A percentile compares a stretch with the other conserved stretches of the same genome.
phyloP scores from a whole-genome alignment of 2,113 vertebrate genomes.

The Cyanoderma ruficeps region DNA sequence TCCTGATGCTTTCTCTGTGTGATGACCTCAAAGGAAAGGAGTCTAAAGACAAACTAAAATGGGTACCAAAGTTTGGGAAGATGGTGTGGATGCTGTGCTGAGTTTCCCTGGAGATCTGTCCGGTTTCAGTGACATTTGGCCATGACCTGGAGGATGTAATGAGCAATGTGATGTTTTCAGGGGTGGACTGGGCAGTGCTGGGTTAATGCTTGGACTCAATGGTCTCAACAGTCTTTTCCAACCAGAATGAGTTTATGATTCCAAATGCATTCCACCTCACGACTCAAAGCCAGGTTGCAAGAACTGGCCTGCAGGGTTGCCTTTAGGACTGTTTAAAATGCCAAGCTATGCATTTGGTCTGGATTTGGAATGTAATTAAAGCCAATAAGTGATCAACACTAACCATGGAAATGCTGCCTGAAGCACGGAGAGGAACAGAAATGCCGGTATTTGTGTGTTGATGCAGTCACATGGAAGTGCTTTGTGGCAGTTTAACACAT shows the following conservation, averaged over 20 bases:
- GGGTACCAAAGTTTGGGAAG: neutral
- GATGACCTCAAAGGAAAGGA: neutral
- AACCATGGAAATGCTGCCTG: conserved; percentile 42
- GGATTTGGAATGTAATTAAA: neutral
- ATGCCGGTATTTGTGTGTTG: neutral
- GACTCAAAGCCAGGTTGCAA: neutral
- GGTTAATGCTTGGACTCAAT: neutral
- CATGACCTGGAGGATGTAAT: accelerated
- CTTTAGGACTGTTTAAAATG: neutral
- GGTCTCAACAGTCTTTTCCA: neutral
- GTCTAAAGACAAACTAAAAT: neutral
- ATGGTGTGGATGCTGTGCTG: neutral
- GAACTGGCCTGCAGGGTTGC: neutral
- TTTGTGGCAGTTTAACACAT: neutral
- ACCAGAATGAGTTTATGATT: neutral
- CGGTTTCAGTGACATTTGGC: neutral
- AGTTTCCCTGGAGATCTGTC: neutral
- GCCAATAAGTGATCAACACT: neutral
- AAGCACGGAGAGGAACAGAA: neutral
- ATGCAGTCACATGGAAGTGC: neutral
- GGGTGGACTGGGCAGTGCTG: neutral
- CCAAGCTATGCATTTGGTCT: neutral
- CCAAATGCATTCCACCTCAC: neutral
- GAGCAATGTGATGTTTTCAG: neutral
- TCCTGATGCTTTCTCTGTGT: neutral